Evolutionary conservation across 2,888 invertebrate species (phyloP).

Genomic region (Polydrusus pterygomalis): DNA sequence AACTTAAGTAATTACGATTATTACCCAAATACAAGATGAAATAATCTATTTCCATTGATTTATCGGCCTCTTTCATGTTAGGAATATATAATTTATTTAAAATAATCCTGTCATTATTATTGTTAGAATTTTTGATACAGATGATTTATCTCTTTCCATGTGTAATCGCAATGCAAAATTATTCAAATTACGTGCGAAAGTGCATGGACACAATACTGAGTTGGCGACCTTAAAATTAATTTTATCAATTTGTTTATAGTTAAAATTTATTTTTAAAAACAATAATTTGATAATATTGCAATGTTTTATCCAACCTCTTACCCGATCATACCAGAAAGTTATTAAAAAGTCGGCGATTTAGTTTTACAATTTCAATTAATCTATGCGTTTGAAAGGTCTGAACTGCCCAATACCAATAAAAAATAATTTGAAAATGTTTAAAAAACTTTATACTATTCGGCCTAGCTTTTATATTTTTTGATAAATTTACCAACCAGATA

Average conservation of each 20-base stretch:
- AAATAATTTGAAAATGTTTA: too few relatives aligned
- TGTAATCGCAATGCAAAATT: slow-evolving; percentile 19
- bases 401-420: too few relatives aligned
- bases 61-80: not conserved
- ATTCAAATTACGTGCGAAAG: slow-evolving; percentile 26
- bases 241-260: slow-evolving; percentile 8
- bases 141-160: slow-evolving; percentile 15
- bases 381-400: too few relatives aligned
- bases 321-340: not conserved
- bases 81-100: slow-evolving; percentile 12
- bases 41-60: not conserved
- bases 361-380: slow-evolving; percentile 1
- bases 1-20: too few relatives aligned
- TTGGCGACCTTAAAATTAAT: slow-evolving; percentile 15
- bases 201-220: slow-evolving; percentile 17
- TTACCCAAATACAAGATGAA: not conserved
- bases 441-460: too few relatives aligned
- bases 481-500: too few relatives aligned
- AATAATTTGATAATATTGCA: not conserved
- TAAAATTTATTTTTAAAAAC: slow-evolving; percentile 1
- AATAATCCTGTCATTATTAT: slow-evolving; percentile 12
- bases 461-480: too few relatives aligned
- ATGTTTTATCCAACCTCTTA: not conserved
- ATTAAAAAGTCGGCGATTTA: slow-evolving; percentile 10
- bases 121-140: slow-evolving; percentile 6